A percentile compares a stretch with the other conserved stretches of the same genome.
Evolutionary conservation across 2,888 invertebrate genomes (phyloP).

Genomic region (Caenorhabditis doughertyi): DNA sequence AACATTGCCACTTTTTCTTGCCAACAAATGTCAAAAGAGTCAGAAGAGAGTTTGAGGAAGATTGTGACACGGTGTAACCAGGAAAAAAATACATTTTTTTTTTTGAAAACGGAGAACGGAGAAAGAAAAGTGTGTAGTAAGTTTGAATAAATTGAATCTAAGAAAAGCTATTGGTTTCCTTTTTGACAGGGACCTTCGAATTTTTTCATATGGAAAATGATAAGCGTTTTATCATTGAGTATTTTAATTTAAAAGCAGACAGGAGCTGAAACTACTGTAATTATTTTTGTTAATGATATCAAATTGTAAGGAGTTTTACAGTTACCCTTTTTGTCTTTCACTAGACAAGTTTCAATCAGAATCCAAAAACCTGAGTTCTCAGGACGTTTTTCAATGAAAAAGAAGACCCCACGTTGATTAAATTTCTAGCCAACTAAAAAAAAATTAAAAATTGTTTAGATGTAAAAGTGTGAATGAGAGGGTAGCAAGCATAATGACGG

Average conservation of each 20-base stretch:
- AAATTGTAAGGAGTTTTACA: too few relatives aligned
- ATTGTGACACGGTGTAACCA: constrained; percentile 34
- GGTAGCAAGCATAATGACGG: constrained; percentile 64
- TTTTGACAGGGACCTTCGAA: too few relatives aligned
- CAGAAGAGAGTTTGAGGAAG: constrained; percentile 3
- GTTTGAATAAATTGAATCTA: neutral
- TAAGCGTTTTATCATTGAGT: too few relatives aligned
- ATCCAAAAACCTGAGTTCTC: too few relatives aligned
- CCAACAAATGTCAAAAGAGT: constrained; percentile 46
- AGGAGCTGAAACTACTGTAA: too few relatives aligned
- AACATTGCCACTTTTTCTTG: constrained; percentile 65
- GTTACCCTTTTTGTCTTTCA: too few relatives aligned
- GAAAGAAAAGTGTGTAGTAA: neutral
- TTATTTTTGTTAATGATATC: too few relatives aligned
- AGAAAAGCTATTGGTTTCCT: too few relatives aligned
- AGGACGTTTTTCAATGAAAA: neutral
- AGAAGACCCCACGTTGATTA: neutral
- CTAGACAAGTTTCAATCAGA: too few relatives aligned
- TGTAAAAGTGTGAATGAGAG: constrained; percentile 63
- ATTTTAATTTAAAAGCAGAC: too few relatives aligned
- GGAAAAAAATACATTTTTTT: constrained; percentile 23
- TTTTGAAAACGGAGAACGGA: constrained; percentile 10
- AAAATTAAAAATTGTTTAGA: constrained; percentile 54
- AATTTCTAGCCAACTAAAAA: constrained; percentile 1
- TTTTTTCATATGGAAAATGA: too few relatives aligned